Evolutionary conservation across 1,140 invertebrate genomes (phyloP).

Genomic region (honey bee (Apis mellifera)): DNA sequence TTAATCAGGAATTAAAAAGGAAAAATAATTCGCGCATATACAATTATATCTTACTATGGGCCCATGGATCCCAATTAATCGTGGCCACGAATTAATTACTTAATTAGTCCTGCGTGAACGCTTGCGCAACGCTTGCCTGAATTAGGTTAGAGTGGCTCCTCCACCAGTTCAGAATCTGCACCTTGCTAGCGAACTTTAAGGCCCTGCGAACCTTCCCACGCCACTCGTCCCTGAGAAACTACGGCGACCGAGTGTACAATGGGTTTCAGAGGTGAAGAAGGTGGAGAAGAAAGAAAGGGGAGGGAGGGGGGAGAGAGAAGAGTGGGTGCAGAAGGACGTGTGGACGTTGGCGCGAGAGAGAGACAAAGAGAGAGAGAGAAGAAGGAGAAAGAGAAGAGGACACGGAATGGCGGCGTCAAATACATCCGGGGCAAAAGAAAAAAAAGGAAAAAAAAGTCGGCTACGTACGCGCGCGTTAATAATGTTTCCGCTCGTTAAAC

Average conservation of each 20-base stretch:
- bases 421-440: constrained; percentile 37
- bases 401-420: constrained; percentile 29
- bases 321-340: constrained; percentile 26
- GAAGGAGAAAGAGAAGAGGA: constrained; percentile 24
- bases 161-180: constrained; percentile 35
- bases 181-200: constrained; percentile 74
- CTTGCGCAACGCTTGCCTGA: constrained; percentile 46
- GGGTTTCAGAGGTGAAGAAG: constrained; percentile 59
- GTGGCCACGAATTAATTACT: constrained; percentile 71
- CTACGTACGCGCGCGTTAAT: constrained; percentile 71
- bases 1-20: not conserved
- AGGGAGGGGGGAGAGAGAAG: not conserved
- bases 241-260: constrained; percentile 75
- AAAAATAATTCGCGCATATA: constrained; percentile 20
- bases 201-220: constrained; percentile 81
- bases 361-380: constrained; percentile 20
- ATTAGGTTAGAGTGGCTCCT: constrained; percentile 72
- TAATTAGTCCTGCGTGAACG: constrained; percentile 62
- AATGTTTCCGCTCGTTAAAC: constrained; percentile 78
- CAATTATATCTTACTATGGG: constrained; percentile 45
- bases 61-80: constrained; percentile 65
- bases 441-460: constrained; percentile 22
- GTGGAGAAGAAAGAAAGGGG: not conserved
- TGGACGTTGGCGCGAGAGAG: constrained; percentile 44
- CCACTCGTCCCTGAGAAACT: constrained; percentile 73